Evolutionary conservation across 2,888 invertebrate genomes (phyloP).

Genomic region (Portevinia maculata): DNA sequence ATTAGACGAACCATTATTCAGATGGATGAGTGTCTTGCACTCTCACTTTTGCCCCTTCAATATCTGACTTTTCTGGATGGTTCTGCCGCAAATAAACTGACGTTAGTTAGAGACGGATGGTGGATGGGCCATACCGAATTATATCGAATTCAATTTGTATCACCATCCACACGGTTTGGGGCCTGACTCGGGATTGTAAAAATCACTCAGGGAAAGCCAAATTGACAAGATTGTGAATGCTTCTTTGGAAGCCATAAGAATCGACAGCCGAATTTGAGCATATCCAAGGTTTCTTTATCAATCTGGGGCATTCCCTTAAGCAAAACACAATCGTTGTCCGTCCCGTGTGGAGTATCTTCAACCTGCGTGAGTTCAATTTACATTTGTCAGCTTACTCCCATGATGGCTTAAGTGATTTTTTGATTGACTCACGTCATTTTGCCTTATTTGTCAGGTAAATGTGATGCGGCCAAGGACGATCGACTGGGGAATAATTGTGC

Average conservation of each 20-base stretch:
- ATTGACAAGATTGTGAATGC: constrained; percentile 53
- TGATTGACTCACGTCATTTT: constrained; percentile 73
- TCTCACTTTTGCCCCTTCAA: constrained; percentile 32
- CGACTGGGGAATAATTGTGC: constrained; percentile 58
- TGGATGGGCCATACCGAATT: constrained; percentile 32
- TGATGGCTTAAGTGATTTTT: constrained; percentile 74
- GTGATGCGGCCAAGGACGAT: constrained; percentile 62
- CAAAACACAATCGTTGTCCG: constrained; percentile 13
- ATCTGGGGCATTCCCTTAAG: constrained; percentile 42
- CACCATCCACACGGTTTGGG: constrained; percentile 7
- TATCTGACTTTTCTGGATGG: constrained; percentile 24
- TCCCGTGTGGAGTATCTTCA: constrained; percentile 21
- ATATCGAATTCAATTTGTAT: constrained; percentile 49
- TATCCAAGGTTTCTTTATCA: constrained; percentile 63
- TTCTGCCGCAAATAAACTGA: constrained; percentile 43
- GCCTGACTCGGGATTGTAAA: constrained; percentile 34
- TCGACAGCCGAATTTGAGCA: constrained; percentile 51
- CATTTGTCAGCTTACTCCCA: constrained; percentile 71
- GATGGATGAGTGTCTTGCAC: constrained; percentile 41
- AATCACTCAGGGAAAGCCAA: constrained; percentile 53
- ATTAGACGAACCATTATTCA: constrained; percentile 46
- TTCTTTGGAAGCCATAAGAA: constrained; percentile 9
- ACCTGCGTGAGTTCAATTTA: constrained; percentile 64
- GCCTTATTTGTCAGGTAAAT: constrained; percentile 68
- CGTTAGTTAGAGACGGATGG: constrained; percentile 60